Evolutionary conservation across 1,140 invertebrate genomes (phyloP), one percentile per base, ranked within the genome.

Genomic region (Microplitis demolitor): DNA sequence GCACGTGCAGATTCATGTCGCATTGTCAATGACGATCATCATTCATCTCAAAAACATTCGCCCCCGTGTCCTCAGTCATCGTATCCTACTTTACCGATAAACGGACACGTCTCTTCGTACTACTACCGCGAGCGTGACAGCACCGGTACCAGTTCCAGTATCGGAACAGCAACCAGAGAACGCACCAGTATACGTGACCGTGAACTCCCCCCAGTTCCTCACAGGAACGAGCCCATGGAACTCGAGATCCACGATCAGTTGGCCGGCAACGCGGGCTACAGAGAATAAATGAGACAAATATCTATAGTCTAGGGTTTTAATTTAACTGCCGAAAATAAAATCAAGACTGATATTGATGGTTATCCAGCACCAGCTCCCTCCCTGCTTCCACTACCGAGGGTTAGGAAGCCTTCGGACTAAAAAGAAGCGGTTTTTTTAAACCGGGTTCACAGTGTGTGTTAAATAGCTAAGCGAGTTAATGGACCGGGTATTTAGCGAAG

Each of bases 41-140:
- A 78, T 0, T 79, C 81, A 31, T 80, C 80, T 13, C 79, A 80
- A 9, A 78, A 80, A 45, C 80, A 82, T 39, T 82, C 80, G 45
- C 71, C 77, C 9, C 69, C 76, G 3, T 82, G 79, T 71, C 72
- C 76, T 34, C 81, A 84, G 34, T 82, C 80, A 5, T 78, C 80
- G 3, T 83, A 84, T 31, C 83, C 83, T 2, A 84, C 83, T 3
- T 62, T 84, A 64, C 80, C 82, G 3, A 77, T 84, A 31, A 84
- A 83, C 70, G 80, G 80, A 24, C 78, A 84, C 73, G 76, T 74
- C 1, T 66, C 45, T 5, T 51, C 75, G 6, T 80, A 84, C 71
- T 80, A 81, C 11, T 77, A 80, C 50, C 54, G 73, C 11, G 76
- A 74, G 11, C 66, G 73, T 4, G 75, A 77, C 8, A 68, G 66